Percentiles rank a stretch among this genome's conserved stretches.
These are phyloP conservation scores for Paracanthobrama guichenoti DNA, from an alignment of 2,113 vertebrate genomes.

Conservation along the genomic window DNA sequence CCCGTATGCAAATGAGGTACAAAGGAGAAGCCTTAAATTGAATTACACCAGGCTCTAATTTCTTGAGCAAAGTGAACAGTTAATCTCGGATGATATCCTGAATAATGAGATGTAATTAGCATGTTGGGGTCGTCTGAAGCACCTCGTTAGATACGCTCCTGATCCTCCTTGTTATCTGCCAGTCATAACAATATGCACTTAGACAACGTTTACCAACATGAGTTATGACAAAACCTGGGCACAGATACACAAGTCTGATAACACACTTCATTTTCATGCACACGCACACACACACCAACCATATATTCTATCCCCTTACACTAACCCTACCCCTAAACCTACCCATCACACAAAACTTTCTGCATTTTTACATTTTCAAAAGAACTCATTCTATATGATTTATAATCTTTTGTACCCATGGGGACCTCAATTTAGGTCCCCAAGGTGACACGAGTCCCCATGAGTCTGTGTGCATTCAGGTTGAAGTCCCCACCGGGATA, in stretches of 20 bases:
- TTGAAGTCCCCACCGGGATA: too few relatives aligned
- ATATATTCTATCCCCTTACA: too few relatives aligned
- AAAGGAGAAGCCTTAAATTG: constrained; percentile 46
- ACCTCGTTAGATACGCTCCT: constrained; percentile 46
- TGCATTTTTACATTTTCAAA: too few relatives aligned
- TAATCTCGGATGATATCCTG: constrained; percentile 51
- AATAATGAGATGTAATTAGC: constrained; percentile 58
- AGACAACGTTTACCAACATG: constrained; percentile 29
- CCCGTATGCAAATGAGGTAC: constrained; percentile 35
- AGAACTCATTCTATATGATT: too few relatives aligned
- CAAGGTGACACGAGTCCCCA: too few relatives aligned
- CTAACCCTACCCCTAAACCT: too few relatives aligned
- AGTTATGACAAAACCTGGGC: neutral
- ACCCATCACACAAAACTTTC: too few relatives aligned
- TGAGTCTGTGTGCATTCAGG: too few relatives aligned
- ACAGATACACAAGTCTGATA: neutral
- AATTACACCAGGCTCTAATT: constrained; percentile 54
- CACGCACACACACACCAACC: neutral
- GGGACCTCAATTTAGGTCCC: too few relatives aligned
- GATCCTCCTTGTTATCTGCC: constrained; percentile 26
- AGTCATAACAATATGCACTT: constrained; percentile 42
- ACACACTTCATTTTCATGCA: neutral
- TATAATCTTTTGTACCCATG: too few relatives aligned
- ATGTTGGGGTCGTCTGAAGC: constrained; percentile 42
- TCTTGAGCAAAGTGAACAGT: constrained; percentile 53